These are phyloP conservation scores for Himalopsyche japonica DNA, from an alignment of 2,888 invertebrate species.

Conservation along the genomic window DNA sequence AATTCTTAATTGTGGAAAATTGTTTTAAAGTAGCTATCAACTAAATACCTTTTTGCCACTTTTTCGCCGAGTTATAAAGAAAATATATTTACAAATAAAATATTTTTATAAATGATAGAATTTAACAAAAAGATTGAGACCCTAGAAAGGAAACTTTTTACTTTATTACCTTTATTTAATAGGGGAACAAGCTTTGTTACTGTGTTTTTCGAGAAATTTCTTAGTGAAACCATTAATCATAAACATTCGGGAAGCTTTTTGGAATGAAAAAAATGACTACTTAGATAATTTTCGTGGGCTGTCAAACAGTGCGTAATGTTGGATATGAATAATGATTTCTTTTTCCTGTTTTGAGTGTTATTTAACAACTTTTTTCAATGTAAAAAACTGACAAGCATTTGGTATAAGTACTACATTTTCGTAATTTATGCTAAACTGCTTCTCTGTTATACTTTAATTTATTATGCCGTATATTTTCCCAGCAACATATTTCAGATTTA, in stretches of 20 bases:
- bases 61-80: no score
- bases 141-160: neutral
- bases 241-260: constrained; percentile 7
- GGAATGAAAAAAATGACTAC: constrained; percentile 8
- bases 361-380: neutral
- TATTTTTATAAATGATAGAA: neutral
- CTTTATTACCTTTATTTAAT: neutral
- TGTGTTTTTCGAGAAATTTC: constrained; percentile 18
- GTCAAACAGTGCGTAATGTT: constrained; percentile 17
- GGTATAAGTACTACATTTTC: neutral
- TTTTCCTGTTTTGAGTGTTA: constrained; percentile 26
- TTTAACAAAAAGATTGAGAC: neutral
- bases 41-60: no score
- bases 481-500: no score
- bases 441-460: neutral
- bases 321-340: constrained; percentile 31
- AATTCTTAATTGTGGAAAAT: no score
- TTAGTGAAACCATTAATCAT: constrained; percentile 27
- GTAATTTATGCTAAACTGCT: neutral
- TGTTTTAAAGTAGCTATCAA: no score
- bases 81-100: no score
- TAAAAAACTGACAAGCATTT: neutral
- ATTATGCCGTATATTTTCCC: no score
- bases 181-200: neutral
- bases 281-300: constrained; percentile 24